These are phyloP conservation scores for Notechis scutatus DNA, from an alignment of 2,113 vertebrate species.

Conservation along the genomic window DNA sequence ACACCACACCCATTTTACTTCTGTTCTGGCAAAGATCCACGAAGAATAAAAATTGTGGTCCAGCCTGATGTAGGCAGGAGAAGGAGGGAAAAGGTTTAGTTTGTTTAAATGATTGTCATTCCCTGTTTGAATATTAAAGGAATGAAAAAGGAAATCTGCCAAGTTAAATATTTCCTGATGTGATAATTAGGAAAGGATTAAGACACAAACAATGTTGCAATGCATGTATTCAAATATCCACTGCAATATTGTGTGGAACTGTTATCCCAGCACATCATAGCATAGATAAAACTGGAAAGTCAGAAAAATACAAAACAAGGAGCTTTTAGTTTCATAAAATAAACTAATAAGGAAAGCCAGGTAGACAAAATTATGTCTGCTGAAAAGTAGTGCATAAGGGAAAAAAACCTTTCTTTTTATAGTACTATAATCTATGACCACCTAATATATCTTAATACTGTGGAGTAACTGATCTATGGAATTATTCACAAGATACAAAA, in stretches of 20 bases:
- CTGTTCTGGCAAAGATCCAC: not conserved
- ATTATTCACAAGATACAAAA: not conserved
- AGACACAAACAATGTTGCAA: not conserved
- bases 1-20: not conserved
- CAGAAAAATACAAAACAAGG: not conserved
- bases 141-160: not conserved
- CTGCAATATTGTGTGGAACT: not conserved
- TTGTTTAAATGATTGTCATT: not conserved
- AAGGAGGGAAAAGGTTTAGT: not conserved
- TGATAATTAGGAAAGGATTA: not conserved
- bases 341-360: not conserved
- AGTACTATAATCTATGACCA: not conserved
- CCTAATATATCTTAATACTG: not conserved
- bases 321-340: not conserved
- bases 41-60: not conserved
- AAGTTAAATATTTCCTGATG: not conserved
- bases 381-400: not conserved
- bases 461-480: not conserved
- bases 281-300: not conserved
- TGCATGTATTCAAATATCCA: not conserved
- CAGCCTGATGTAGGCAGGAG: not conserved
- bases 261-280: not conserved
- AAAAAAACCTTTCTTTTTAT: not conserved
- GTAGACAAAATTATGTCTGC: not conserved
- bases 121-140: not conserved